phyloP scores from a whole-genome alignment of 2,797 vertebrate genomes.

The Sebastes vulpes region DNA sequence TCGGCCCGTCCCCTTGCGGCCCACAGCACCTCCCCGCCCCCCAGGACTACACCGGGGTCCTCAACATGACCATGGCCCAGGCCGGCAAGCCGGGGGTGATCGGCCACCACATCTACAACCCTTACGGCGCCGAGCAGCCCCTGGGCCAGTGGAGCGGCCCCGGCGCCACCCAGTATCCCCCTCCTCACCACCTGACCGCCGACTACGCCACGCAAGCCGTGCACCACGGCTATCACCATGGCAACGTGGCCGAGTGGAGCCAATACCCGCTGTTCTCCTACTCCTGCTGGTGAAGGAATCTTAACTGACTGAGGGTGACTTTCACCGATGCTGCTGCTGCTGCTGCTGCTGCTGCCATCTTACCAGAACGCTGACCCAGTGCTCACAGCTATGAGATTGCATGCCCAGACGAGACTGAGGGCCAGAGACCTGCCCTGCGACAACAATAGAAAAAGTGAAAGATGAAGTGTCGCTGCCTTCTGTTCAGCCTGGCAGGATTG shows the following conservation, averaged over 20 bases:
- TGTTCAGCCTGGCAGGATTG: neutral
- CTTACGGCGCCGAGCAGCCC: conserved; percentile 87
- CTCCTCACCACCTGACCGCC: conserved; percentile 86
- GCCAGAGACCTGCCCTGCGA: neutral
- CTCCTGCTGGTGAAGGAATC: conserved; percentile 90
- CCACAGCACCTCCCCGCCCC: conserved; percentile 74
- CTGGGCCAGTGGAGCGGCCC: conserved; percentile 89
- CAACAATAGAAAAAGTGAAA: neutral
- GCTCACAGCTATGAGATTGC: conserved; percentile 37
- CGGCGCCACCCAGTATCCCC: conserved; percentile 85
- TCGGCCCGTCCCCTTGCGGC: conserved; percentile 64
- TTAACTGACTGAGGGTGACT: conserved; percentile 32
- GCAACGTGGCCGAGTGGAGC: conserved; percentile 91
- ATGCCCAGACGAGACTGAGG: conserved; percentile 43
- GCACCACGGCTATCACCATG: conserved; percentile 88
- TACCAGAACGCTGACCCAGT: neutral
- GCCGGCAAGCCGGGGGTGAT: conserved; percentile 84
- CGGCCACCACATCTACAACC: conserved; percentile 86
- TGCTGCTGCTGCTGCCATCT: neutral
- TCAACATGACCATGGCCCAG: conserved; percentile 87
- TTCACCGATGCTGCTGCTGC: neutral
- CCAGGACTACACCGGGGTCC: conserved; percentile 88
- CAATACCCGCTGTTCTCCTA: conserved; percentile 94
- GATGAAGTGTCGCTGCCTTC: neutral
- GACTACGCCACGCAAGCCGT: conserved; percentile 89